These are phyloP conservation scores for Microhierax caerulescens DNA, from an alignment of 2,797 vertebrate genomes.

Conservation along the genomic window DNA sequence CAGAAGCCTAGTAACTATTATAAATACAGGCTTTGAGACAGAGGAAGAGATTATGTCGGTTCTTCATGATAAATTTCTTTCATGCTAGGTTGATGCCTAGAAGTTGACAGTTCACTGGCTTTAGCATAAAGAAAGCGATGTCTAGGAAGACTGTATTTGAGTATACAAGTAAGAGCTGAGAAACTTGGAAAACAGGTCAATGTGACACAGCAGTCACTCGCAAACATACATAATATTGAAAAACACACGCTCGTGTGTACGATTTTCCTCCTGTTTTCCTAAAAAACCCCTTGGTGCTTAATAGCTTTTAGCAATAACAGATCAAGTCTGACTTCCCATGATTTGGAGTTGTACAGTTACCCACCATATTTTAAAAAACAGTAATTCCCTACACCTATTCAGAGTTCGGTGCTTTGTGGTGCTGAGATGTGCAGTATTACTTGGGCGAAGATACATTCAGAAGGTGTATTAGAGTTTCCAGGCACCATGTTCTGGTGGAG, in stretches of 20 bases:
- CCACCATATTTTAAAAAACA: not conserved
- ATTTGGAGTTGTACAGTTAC: not conserved
- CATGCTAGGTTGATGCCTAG: not conserved
- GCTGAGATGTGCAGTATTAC: not conserved
- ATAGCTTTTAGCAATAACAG: not conserved
- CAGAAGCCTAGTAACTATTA: not conserved
- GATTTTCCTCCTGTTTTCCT: not conserved
- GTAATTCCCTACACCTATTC: fast-evolving
- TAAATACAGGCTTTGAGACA: not conserved
- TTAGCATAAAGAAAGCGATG: not conserved
- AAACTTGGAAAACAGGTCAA: not conserved
- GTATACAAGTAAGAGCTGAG: not conserved
- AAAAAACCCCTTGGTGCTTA: not conserved
- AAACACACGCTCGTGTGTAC: fast-evolving
- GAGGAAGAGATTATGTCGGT: not conserved
- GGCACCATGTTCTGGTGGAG: not conserved
- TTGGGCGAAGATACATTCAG: not conserved
- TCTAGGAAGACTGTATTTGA: not conserved
- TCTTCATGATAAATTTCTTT: not conserved
- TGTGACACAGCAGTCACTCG: not conserved
- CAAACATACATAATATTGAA: not conserved
- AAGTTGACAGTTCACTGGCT: not conserved
- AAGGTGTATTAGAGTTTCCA: not conserved
- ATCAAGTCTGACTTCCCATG: not conserved
- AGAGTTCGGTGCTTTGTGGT: not conserved